These are phyloP conservation scores for Takifugu bimaculatus DNA, from an alignment of 2,113 vertebrate species.

Conservation along the genomic window DNA sequence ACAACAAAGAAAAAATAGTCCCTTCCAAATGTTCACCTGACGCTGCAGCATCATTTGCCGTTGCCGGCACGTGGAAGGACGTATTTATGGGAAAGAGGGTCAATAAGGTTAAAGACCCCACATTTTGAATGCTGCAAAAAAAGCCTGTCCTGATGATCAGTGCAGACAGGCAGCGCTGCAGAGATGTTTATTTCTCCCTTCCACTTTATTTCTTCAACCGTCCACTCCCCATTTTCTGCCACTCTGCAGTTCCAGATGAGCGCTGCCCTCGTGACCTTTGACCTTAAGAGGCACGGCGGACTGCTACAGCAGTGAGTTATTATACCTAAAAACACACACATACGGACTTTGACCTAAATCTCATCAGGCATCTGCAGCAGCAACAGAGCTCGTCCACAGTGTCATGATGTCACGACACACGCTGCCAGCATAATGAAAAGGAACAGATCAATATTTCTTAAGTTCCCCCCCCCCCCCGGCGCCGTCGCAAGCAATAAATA, in stretches of 20 bases:
- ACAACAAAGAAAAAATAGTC: neutral
- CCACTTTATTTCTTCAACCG: slow-evolving; percentile 19
- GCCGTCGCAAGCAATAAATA: no score
- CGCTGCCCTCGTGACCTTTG: slow-evolving; percentile 24
- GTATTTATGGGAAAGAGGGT: slow-evolving; percentile 1
- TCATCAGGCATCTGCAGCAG: neutral
- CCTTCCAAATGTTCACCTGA: slow-evolving; percentile 27
- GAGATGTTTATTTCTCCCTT: slow-evolving; percentile 24
- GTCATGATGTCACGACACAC: slow-evolving; percentile 6
- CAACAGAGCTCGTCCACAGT: neutral
- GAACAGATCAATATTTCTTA: no score
- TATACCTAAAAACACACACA: neutral
- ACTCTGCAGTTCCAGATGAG: slow-evolving; percentile 20
- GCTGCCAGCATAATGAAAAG: slow-evolving; percentile 4
- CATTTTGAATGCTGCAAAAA: slow-evolving; percentile 37
- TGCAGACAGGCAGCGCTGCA: slow-evolving; percentile 1
- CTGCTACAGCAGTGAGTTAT: neutral
- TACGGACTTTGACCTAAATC: neutral
- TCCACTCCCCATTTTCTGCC: slow-evolving; percentile 13
- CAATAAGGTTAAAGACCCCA: slow-evolving; percentile 27
- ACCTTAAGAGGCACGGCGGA: slow-evolving; percentile 5
- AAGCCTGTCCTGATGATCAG: slow-evolving; percentile 29
- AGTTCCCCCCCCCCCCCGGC: no score
- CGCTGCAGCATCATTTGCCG: neutral
- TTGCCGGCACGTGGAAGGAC: no score